Evolutionary conservation across 2,113 vertebrate species (phyloP).

Genomic region (Enhydra lutris): DNA sequence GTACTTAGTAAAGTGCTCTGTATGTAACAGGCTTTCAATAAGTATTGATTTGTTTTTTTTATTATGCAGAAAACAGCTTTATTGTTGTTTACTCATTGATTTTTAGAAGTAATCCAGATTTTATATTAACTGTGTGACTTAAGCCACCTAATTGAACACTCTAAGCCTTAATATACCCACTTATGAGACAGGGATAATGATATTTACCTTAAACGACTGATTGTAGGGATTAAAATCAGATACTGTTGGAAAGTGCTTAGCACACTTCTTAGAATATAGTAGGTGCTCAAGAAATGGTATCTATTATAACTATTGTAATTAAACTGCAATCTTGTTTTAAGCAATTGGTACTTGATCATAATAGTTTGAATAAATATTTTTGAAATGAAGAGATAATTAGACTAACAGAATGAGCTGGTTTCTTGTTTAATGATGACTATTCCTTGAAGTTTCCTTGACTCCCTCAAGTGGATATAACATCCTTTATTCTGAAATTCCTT

Average conservation of each 20-base stretch:
- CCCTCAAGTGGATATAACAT: background rate
- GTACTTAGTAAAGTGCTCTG: background rate
- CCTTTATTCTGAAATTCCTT: background rate
- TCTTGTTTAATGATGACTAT: background rate
- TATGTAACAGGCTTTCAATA: background rate
- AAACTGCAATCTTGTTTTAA: background rate
- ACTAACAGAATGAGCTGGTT: background rate
- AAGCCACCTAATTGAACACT: background rate
- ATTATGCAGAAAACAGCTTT: background rate
- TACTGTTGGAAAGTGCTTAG: background rate
- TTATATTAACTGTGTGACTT: background rate
- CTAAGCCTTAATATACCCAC: background rate
- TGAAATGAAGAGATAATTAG: constrained; percentile 11
- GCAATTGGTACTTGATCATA: background rate
- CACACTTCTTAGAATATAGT: background rate
- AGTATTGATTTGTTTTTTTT: constrained; percentile 15
- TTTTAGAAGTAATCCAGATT: constrained; percentile 26
- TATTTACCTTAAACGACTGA: background rate
- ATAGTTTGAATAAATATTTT: background rate
- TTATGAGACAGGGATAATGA: background rate
- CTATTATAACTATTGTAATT: background rate
- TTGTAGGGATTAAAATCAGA: background rate
- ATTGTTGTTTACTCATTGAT: background rate
- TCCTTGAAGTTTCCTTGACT: background rate
- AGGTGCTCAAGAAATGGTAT: background rate